Evolutionary conservation across 2,113 vertebrate genomes (phyloP), one percentile per base, ranked within the genome.

Genomic region (Narcine bancroftii): DNA sequence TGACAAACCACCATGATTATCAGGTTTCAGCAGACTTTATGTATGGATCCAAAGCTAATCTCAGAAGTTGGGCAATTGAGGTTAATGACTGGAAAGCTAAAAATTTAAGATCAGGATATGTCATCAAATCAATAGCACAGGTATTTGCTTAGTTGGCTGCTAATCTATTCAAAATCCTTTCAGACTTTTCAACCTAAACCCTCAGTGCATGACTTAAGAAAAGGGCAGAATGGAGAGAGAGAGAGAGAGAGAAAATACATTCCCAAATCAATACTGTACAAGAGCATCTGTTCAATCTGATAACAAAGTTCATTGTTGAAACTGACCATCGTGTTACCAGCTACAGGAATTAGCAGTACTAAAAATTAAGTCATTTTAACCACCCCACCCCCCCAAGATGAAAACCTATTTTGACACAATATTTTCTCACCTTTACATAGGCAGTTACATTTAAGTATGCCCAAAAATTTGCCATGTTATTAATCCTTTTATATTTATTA

Each of bases 141-240:
- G n/a, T 36, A 36, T 75, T 10, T 36, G 6, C 6, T 75, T 36
- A 75, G 39, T 36, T 75, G n/a, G 72, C 33, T 36, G 11, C n/a
- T 75, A 75, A 75, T 75, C 72, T 75, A 75, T 75, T 75, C 72
- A 75, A 9, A 75, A 75, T 75, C 72, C 15, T 36, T 75, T 75
- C 72, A 36, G n/a, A 36, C 13, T 10, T 36, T 13, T 15, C 15
- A 75, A 9, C 72, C 39, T 75, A 36, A 75, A 36, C 2, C 10
- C 0, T 75, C 9, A 36, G 26, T 75, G n/a, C n/a, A 36, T 75
- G 72, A 15, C 36, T 75, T 75, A 36, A 75, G 72, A n/a, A 75
- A 10, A 36, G 10, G 2, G 9, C 3, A 36, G 2, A 36, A 10
- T 36, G 9, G 72, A 36, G 39, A 36, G 33, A 36, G 36, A 9